phyloP scores from a whole-genome alignment of 2,113 vertebrate genomes.

The Nothobranchius kuhntae region DNA sequence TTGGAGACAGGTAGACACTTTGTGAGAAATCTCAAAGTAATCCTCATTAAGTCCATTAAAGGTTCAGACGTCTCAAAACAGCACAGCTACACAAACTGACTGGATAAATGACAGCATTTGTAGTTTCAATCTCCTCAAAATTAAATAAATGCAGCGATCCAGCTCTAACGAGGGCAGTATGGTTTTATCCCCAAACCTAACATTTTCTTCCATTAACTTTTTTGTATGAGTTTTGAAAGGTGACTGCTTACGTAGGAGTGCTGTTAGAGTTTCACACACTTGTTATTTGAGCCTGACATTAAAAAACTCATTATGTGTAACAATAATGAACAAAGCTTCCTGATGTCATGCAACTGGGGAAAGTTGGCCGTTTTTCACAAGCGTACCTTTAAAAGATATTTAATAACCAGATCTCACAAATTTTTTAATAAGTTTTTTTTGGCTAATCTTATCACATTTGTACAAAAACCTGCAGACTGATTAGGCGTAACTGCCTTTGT shows the following conservation, averaged over 20 bases:
- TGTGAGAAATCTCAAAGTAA: constrained; percentile 22
- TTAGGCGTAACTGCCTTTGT: constrained; percentile 28
- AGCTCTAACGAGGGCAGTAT: constrained; percentile 46
- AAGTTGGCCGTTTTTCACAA: background rate
- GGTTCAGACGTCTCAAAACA: background rate
- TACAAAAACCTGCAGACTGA: constrained; percentile 28
- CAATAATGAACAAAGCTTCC: constrained; percentile 30
- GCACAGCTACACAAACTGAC: background rate
- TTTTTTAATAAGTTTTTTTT: constrained; percentile 15
- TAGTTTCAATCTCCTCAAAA: background rate
- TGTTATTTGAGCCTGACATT: constrained; percentile 31
- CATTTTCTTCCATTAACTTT: constrained; percentile 62
- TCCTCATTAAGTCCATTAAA: constrained; percentile 23
- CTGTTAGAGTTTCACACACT: constrained; percentile 28
- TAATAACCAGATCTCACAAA: constrained; percentile 17
- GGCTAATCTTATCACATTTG: constrained; percentile 37
- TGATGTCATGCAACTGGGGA: constrained; percentile 28
- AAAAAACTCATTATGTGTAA: constrained; percentile 34
- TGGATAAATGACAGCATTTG: no score
- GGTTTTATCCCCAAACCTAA: constrained; percentile 69
- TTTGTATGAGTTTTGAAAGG: constrained; percentile 45
- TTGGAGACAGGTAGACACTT: constrained; percentile 13
- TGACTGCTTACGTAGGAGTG: constrained; percentile 51
- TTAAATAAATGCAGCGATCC: constrained; percentile 8
- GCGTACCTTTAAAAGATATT: background rate